Percentiles rank a stretch among this genome's conserved stretches.
Conservation (phyloP, 2,797 vertebrate species). For the Xenopus petersii region DNA sequence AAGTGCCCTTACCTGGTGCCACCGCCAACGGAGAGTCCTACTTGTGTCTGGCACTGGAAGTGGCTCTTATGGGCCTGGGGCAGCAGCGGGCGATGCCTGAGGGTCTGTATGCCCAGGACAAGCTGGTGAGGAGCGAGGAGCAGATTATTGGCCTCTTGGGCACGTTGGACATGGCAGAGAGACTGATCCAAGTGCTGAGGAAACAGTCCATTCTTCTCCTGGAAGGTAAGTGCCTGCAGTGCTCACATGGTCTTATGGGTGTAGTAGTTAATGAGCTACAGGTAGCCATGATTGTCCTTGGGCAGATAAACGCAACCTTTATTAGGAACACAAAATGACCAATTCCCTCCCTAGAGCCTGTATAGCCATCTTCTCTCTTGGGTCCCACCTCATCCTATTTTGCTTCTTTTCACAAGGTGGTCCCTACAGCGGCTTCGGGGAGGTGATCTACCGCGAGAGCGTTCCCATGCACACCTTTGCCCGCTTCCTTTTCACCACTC, state of each 20-base stretch:
- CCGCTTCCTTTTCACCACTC: conserved; percentile 61
- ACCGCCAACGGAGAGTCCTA: conserved; percentile 56
- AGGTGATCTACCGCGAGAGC: conserved; percentile 65
- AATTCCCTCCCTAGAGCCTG: no score
- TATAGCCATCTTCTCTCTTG: no score
- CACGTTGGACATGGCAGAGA: conserved; percentile 61
- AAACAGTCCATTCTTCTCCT: conserved; percentile 60
- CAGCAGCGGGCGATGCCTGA: conserved; percentile 65
- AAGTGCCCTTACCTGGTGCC: conserved; percentile 55
- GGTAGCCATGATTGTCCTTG: no score
- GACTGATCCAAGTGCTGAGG: conserved; percentile 61
- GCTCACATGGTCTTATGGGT: no score
- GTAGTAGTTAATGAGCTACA: no score
- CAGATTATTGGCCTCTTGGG: conserved; percentile 62
- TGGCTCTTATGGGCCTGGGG: conserved; percentile 62
- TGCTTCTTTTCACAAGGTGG: conserved; percentile 53
- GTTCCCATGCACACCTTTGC: conserved; percentile 67
- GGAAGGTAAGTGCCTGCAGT: conserved; percentile 53
- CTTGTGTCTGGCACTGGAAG: conserved; percentile 61
- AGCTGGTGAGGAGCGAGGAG: conserved; percentile 64
- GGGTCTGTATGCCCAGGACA: conserved; percentile 65
- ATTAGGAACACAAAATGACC: no score
- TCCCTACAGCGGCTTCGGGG: conserved; percentile 66
- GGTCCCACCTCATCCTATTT: no score
- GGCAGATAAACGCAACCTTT: no score